phyloP scores from a whole-genome alignment of 64 coral and sea anemone genomes.

The Montipora foliosa region DNA sequence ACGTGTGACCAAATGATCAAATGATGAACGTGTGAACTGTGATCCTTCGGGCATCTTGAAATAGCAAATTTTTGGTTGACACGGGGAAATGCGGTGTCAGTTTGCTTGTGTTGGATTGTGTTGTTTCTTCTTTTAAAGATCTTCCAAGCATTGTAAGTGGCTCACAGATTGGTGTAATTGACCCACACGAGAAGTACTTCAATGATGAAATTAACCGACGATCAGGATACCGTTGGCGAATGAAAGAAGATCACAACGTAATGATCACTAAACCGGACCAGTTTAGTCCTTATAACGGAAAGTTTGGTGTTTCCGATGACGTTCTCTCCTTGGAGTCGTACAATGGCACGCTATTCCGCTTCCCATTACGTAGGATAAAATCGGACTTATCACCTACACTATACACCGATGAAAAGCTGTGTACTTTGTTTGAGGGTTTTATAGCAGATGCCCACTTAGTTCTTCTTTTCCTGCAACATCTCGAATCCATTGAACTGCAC shows the following conservation, averaged over 20 bases:
- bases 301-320: conserved; percentile 52
- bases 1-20: no score
- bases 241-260: conserved; percentile 8
- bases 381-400: conserved; percentile 66
- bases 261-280: conserved; percentile 63
- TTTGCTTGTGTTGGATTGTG: not conserved
- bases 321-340: conserved; percentile 34
- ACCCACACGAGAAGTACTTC: conserved; percentile 77
- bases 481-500: conserved; percentile 88
- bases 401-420: conserved; percentile 5
- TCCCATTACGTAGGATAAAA: conserved; percentile 45
- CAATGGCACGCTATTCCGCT: conserved; percentile 77
- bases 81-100: no score
- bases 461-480: conserved; percentile 85
- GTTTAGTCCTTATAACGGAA: conserved; percentile 67
- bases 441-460: conserved; percentile 65
- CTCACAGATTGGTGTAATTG: conserved; percentile 55
- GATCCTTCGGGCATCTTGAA: no score
- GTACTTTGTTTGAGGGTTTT: conserved; percentile 75
- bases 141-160: conserved; percentile 78
- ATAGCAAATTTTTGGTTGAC: no score
- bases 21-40: no score
- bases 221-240: conserved; percentile 56
- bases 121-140: conserved; percentile 13
- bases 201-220: not conserved